Base-by-base conservation (phyloP, 2,888 invertebrate species). In the Sarcophaga caerulescens region DNA sequence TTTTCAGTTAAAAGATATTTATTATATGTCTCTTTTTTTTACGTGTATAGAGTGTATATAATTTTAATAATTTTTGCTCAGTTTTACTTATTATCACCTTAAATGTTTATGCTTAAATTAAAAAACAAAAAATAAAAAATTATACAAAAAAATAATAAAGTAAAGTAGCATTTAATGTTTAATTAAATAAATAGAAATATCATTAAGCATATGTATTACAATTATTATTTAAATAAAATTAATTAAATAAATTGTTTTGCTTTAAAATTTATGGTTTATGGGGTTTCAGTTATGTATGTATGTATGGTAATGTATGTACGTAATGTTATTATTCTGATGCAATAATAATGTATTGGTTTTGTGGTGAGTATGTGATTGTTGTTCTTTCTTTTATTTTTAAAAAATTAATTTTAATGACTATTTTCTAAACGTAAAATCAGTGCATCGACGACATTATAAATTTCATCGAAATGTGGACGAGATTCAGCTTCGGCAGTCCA, bases 401-500 rank as follows among this genome's bases (percentile, higher is more conserved):
- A 25, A 5, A 63, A 71, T 44, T 60, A 23, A 73, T 45, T 73
- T 83, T 89, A 91, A 87, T 91, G 91, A 89, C 90, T 92, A 89
- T 91, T 92, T 81, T 92, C 92, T 88, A 92, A 90, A 79, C 93
- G 92, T 84, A 92, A 88, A 80, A 93, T 90, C 80, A 96, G 94
- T 89, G 95, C 95, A 91, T 97, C 97, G 21, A 97, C 96, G 87
- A 95, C 95, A 47, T 96, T 95, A 92, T 95, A 96, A 89, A 98
- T 96, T 93, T 98, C 97, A 93, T 97, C 96, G 93, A 99, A 99
- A 93, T 98, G 98, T 60, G 98, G 98, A 89, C 99, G 94, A 90
- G 96, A 96, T 88, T 98, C 98, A 4, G 98, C 96, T 91, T 98
- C 96, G 92, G 98, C 98, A 91, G 98, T 97, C 99, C 99, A 99